These are phyloP conservation scores for Lacerta viridis DNA, from an alignment of 2,797 vertebrate species.

Conservation along the genomic window DNA sequence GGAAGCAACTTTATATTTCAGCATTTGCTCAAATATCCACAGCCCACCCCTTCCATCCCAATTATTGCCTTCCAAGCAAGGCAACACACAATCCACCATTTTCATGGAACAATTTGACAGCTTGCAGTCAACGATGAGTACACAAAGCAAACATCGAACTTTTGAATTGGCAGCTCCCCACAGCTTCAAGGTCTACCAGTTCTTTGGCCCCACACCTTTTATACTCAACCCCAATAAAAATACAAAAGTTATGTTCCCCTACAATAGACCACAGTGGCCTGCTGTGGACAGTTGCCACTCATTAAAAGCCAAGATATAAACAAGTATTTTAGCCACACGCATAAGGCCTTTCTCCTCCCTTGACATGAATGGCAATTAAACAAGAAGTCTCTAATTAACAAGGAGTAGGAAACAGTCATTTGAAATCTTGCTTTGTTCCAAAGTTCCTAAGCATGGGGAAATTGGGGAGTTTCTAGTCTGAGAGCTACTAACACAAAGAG, in stretches of 20 bases:
- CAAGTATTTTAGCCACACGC: neutral
- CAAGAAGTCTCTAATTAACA: no score
- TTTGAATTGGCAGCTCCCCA: neutral
- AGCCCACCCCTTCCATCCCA: neutral
- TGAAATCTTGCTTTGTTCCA: no score
- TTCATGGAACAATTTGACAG: neutral
- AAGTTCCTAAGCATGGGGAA: no score
- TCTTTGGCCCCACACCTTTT: neutral
- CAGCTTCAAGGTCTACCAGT: neutral
- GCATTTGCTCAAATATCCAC: neutral
- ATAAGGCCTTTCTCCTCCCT: no score
- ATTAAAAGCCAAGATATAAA: neutral
- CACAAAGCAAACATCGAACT: neutral
- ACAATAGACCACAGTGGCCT: neutral
- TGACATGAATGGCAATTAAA: no score
- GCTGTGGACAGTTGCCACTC: neutral
- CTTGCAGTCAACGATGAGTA: neutral
- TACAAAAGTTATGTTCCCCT: neutral
- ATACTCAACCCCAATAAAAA: neutral
- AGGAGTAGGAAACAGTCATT: no score
- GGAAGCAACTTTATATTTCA: neutral
- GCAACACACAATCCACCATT: neutral
- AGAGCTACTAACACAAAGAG: no score
- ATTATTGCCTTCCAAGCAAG: neutral
- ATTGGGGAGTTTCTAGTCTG: no score